phyloP scores from a whole-genome alignment of 2,113 vertebrate genomes.

The Cyanoliseus patagonus region DNA sequence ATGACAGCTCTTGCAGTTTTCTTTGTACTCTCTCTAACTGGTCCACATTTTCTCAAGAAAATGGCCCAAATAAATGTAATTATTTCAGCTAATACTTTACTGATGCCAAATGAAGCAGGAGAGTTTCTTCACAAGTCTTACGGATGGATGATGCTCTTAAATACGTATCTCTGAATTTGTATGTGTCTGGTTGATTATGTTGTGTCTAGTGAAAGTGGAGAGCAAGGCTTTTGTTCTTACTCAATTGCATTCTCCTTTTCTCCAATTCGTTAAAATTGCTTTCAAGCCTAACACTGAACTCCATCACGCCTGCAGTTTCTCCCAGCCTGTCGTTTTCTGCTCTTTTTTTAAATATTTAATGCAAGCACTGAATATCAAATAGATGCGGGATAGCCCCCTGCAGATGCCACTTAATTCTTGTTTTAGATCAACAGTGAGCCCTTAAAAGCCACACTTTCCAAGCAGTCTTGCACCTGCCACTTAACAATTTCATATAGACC shows the following conservation, averaged over 20 bases:
- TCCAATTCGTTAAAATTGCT: neutral
- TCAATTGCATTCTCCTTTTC: neutral
- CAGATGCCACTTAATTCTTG: neutral
- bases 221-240: neutral
- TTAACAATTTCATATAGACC: neutral
- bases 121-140: neutral
- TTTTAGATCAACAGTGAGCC: neutral
- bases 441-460: neutral
- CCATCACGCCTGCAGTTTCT: neutral
- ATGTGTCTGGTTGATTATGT: neutral
- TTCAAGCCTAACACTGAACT: neutral
- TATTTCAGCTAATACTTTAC: neutral
- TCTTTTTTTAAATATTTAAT: neutral
- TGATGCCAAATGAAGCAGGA: neutral
- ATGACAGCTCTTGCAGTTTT: neutral
- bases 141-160: neutral
- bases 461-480: neutral
- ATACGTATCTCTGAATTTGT: neutral
- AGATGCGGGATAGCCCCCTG: neutral
- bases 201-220: neutral
- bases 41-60: neutral
- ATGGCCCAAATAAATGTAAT: neutral
- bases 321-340: neutral
- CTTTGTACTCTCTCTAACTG: neutral
- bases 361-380: neutral